Conservation (phyloP, 2,113 vertebrate species). For the Xiphophorus hellerii region DNA sequence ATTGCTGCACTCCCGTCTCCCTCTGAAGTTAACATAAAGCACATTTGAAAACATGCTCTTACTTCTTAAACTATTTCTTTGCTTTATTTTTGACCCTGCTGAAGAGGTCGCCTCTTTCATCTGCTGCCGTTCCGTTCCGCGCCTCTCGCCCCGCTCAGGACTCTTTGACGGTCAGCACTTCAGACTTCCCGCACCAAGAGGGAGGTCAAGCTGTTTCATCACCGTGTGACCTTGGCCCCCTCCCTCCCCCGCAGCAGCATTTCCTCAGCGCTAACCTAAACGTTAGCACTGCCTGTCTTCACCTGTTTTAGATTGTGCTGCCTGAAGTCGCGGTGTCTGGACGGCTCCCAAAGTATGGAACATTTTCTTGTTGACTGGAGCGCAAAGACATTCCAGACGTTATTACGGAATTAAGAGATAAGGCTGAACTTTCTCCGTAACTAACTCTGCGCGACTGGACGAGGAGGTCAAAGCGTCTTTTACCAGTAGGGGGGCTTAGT, state of each 20-base stretch:
- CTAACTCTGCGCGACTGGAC: background rate
- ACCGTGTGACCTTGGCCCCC: slow-evolving; percentile 26
- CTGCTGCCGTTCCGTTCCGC: background rate
- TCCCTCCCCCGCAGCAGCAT: slow-evolving; percentile 23
- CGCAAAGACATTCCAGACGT: slow-evolving; percentile 13
- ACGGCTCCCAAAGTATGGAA: slow-evolving; percentile 19
- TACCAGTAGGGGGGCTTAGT: slow-evolving; percentile 15
- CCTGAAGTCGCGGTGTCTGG: background rate
- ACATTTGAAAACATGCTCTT: no score
- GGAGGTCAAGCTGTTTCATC: slow-evolving; percentile 37
- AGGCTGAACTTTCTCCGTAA: slow-evolving; percentile 7
- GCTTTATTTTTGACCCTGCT: no score
- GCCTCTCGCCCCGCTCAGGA: background rate
- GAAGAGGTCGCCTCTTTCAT: background rate
- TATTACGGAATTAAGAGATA: slow-evolving; percentile 29
- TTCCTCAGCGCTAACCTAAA: slow-evolving; percentile 42
- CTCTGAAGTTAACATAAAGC: no score
- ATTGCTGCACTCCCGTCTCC: no score
- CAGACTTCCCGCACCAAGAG: slow-evolving; percentile 22
- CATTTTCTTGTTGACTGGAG: slow-evolving; percentile 18
- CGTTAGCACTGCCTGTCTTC: slow-evolving; percentile 12
- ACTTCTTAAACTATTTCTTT: no score
- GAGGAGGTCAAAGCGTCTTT: slow-evolving; percentile 15
- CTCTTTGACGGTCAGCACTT: background rate
- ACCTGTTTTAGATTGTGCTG: slow-evolving; percentile 7